Evolutionary conservation across 2,888 invertebrate genomes (phyloP).

Genomic region (Tetrapedia diversipes): DNA sequence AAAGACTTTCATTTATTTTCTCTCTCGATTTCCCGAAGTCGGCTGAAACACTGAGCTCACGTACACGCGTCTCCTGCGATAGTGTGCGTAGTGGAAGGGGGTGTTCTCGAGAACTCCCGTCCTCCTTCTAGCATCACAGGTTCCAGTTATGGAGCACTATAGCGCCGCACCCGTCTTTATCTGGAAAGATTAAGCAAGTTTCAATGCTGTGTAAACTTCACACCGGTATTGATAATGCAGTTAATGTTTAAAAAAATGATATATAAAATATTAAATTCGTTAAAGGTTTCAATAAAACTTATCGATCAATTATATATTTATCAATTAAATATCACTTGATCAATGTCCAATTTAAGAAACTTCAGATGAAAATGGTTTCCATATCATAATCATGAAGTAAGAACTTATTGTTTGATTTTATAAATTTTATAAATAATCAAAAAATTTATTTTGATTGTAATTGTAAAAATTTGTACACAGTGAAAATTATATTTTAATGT

Average conservation of each 20-base stretch:
- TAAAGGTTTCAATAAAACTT: not conserved
- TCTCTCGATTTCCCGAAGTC: too few species aligned
- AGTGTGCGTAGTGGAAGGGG: too few species aligned
- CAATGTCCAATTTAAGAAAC: not conserved
- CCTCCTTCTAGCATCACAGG: too few species aligned
- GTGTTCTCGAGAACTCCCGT: too few species aligned
- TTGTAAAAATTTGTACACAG: constrained; percentile 16
- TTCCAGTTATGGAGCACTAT: constrained; percentile 29
- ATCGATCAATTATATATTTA: too few species aligned
- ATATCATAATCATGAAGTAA: not conserved
- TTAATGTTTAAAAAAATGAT: not conserved
- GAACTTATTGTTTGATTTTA: not conserved
- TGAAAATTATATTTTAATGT: constrained; percentile 9
- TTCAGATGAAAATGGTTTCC: not conserved
- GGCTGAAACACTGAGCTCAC: too few species aligned
- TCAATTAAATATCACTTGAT: not conserved
- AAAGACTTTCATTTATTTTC: too few species aligned
- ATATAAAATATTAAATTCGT: not conserved
- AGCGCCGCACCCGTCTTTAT: constrained; percentile 46
- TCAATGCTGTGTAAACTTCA: not conserved
- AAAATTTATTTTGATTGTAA: constrained; percentile 14
- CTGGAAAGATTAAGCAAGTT: constrained; percentile 29
- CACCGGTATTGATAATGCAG: not conserved
- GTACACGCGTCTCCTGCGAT: too few species aligned
- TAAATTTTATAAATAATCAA: not conserved